phyloP scores from a whole-genome alignment of 1,140 invertebrate species.

The Dysdera silvatica region DNA sequence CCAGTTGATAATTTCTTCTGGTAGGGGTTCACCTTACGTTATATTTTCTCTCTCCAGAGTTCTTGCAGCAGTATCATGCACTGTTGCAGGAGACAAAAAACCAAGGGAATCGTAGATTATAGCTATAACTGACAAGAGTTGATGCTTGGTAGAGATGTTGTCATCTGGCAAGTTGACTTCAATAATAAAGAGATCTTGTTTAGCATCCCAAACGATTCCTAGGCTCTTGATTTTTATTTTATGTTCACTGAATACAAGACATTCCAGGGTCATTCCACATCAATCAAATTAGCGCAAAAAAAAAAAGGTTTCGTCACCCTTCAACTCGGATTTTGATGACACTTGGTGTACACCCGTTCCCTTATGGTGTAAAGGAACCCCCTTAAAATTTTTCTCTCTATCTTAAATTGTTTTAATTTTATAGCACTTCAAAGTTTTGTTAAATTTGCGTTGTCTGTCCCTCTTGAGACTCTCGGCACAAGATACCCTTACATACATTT shows the following conservation, averaged over 20 bases:
- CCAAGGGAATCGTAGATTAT: conserved; percentile 47
- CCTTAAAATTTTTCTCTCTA: too few species aligned
- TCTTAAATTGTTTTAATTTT: too few species aligned
- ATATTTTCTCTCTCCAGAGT: neutral
- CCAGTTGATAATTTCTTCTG: conserved; percentile 34
- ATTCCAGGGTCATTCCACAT: too few species aligned
- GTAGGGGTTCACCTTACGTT: conserved; percentile 31
- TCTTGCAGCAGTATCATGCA: conserved; percentile 15
- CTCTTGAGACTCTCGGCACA: too few species aligned
- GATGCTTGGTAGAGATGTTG: neutral
- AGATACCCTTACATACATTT: too few species aligned
- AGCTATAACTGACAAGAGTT: conserved; percentile 37
- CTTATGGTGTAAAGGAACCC: too few species aligned
- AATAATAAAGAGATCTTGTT: conserved; percentile 15
- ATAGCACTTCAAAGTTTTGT: too few species aligned
- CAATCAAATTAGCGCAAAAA: too few species aligned
- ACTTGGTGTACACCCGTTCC: too few species aligned
- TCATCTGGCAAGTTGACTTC: neutral
- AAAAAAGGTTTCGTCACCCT: too few species aligned
- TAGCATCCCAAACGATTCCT: conserved; percentile 27
- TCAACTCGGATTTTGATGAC: too few species aligned
- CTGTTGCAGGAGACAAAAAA: conserved; percentile 40
- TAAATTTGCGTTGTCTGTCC: too few species aligned
- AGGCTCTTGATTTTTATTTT: conserved; percentile 22
- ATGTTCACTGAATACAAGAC: neutral